phyloP scores from a whole-genome alignment of 2,113 vertebrate species.

The Cromileptes altivelis region DNA sequence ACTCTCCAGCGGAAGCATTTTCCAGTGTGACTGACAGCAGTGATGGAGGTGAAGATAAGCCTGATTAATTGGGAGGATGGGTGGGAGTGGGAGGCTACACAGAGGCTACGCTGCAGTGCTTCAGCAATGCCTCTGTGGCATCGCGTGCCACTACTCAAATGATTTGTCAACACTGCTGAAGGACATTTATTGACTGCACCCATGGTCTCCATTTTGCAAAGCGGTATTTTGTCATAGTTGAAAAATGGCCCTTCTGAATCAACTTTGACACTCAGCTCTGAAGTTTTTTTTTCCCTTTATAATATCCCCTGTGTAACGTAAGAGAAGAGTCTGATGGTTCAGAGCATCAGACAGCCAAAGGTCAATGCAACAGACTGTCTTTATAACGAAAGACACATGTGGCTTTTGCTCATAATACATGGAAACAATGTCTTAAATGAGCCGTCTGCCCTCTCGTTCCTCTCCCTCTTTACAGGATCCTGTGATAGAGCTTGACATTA shows the following conservation, averaged over 20 bases:
- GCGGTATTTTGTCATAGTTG: constrained; percentile 67
- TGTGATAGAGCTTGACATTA: constrained; percentile 24
- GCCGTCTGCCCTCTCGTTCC: neutral
- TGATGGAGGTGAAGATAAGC: constrained; percentile 73
- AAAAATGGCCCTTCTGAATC: constrained; percentile 59
- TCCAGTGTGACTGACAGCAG: constrained; percentile 66
- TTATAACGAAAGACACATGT: constrained; percentile 42
- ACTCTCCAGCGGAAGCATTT: constrained; percentile 36
- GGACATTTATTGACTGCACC: constrained; percentile 60
- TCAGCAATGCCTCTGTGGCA: constrained; percentile 56
- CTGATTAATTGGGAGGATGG: constrained; percentile 72
- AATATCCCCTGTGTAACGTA: neutral
- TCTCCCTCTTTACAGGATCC: constrained; percentile 14
- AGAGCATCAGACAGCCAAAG: constrained; percentile 49
- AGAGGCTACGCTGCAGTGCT: constrained; percentile 59
- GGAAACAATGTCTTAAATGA: constrained; percentile 29
- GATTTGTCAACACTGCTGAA: constrained; percentile 67
- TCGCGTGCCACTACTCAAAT: constrained; percentile 52
- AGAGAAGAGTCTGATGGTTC: constrained; percentile 11
- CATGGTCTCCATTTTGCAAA: constrained; percentile 59
- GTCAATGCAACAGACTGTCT: constrained; percentile 35
- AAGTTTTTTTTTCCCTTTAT: constrained; percentile 29
- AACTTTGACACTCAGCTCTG: constrained; percentile 51
- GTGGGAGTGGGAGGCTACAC: constrained; percentile 60
- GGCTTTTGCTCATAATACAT: constrained; percentile 33